Conservation (phyloP, 2,797 vertebrate genomes). For the Enteromius unitaeniatus region DNA sequence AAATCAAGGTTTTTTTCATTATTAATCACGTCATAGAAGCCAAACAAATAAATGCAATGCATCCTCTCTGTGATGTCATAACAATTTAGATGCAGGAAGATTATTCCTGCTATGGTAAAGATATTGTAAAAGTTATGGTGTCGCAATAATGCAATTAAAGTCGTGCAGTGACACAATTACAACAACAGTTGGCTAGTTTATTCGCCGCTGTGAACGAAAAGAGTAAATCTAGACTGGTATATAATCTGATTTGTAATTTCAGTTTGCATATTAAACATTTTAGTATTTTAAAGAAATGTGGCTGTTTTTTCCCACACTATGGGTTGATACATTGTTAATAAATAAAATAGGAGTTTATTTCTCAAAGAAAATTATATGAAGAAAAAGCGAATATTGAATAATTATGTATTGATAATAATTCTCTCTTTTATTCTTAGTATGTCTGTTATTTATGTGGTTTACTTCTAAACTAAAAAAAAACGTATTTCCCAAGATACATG, state of each 20-base stretch:
- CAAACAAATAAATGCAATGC: neutral
- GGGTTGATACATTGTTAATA: neutral
- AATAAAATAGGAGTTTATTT: neutral
- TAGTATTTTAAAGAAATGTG: neutral
- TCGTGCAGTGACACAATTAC: neutral
- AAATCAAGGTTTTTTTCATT: neutral
- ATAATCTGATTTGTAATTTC: neutral
- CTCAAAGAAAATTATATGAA: neutral
- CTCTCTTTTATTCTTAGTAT: neutral
- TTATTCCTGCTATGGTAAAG: neutral
- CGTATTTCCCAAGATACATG: neutral
- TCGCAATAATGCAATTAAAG: conserved; percentile 34
- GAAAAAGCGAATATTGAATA: neutral
- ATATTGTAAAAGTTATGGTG: neutral
- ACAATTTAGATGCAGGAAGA: neutral
- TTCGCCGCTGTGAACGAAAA: neutral
- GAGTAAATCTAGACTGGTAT: neutral
- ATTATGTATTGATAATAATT: neutral
- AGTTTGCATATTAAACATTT: neutral
- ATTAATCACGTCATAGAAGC: neutral
- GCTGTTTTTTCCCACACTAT: neutral
- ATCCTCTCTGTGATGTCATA: neutral
- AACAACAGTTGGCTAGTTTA: neutral
- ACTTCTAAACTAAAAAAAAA: neutral
- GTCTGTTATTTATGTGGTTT: no score